Evolutionary conservation across 2,797 vertebrate genomes (phyloP).

Genomic region (Mycteria americana): DNA sequence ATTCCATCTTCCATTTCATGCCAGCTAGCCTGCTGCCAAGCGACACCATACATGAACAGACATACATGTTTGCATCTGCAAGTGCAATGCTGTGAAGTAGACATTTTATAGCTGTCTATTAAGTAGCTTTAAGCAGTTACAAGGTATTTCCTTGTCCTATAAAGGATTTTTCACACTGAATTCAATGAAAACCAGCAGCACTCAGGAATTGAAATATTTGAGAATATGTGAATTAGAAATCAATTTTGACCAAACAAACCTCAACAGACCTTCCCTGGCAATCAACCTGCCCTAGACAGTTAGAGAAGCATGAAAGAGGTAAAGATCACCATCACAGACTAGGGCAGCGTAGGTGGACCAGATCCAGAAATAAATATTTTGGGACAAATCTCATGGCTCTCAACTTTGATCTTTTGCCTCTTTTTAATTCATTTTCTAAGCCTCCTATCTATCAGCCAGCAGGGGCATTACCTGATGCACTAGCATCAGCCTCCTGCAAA

Average conservation of each 20-base stretch:
- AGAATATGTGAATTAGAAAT: background rate
- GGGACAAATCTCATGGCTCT: background rate
- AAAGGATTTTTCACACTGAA: background rate
- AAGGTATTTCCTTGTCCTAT: background rate
- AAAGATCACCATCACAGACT: background rate
- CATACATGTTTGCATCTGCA: background rate
- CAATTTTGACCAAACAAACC: background rate
- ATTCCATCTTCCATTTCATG: constrained; percentile 1
- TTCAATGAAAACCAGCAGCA: background rate
- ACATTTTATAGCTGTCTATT: background rate
- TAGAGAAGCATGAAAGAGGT: background rate
- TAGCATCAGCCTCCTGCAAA: background rate
- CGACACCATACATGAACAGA: background rate
- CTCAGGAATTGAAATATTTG: background rate
- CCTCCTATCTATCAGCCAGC: background rate
- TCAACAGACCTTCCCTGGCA: background rate
- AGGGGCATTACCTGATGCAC: background rate
- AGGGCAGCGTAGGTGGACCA: background rate
- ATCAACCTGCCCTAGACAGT: background rate
- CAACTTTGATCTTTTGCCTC: background rate
- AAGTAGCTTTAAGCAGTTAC: background rate
- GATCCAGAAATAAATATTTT: background rate
- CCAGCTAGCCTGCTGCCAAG: constrained; percentile 34
- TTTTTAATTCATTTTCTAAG: background rate
- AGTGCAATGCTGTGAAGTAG: background rate